Conservation (phyloP, 1,140 invertebrate genomes). For the Orchestia grillus region DNA sequence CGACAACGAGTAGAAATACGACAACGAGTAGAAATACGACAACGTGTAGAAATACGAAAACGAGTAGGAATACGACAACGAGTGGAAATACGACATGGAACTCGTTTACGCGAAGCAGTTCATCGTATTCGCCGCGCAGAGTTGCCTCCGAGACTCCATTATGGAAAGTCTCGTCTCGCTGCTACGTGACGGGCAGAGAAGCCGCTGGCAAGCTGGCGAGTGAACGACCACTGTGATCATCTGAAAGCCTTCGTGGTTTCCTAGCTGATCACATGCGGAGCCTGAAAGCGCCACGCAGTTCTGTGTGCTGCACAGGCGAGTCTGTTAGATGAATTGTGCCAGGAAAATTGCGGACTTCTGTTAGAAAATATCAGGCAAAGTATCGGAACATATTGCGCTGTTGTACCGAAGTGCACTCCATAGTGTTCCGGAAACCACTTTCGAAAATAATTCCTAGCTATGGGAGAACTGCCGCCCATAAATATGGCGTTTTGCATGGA, state of each 20-base stretch:
- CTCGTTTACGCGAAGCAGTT: background rate
- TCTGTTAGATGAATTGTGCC: background rate
- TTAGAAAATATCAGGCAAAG: background rate
- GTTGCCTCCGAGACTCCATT: background rate
- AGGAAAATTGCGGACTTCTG: background rate
- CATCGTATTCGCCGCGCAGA: background rate
- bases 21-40: no score
- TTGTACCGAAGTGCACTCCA: background rate
- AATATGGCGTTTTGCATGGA: background rate
- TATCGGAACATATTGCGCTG: background rate
- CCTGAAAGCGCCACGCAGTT: background rate
- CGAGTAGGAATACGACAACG: no score
- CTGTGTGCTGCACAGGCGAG: no score
- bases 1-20: no score
- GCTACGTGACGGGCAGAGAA: background rate
- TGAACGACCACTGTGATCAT: conserved; percentile 13
- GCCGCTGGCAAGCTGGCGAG: background rate
- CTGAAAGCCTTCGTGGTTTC: conserved; percentile 29
- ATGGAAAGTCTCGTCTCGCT: background rate
- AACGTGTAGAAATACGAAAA: no score
- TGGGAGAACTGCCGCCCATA: background rate
- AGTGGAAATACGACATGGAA: background rate
- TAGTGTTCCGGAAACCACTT: background rate
- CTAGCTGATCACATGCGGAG: background rate
- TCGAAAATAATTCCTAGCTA: background rate